These are phyloP conservation scores for Euwallacea fornicatus DNA, from an alignment of 1,140 invertebrate species.

Conservation along the genomic window DNA sequence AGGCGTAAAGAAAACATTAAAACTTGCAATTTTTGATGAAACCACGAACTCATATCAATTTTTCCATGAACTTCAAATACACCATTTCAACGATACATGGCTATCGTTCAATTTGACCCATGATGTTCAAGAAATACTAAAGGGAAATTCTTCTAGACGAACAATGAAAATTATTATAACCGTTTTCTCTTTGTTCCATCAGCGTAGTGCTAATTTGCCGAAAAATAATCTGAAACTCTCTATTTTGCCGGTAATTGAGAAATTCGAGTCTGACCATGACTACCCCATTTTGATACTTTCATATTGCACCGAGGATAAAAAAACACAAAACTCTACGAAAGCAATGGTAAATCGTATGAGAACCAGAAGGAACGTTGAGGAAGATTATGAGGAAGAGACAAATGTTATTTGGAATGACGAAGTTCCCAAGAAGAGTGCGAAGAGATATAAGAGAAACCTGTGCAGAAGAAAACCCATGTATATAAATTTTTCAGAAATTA, in stretches of 20 bases:
- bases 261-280: constrained; percentile 50
- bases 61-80: constrained; percentile 42
- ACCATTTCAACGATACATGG: constrained; percentile 50
- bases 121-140: constrained; percentile 41
- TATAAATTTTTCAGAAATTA: constrained; percentile 64
- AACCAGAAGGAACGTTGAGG: constrained; percentile 44
- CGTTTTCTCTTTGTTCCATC: constrained; percentile 36
- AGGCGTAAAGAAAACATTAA: constrained; percentile 45
- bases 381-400: constrained; percentile 51
- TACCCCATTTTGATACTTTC: constrained; percentile 50
- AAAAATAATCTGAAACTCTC: constrained; percentile 44
- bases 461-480: constrained; percentile 62
- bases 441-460: constrained; percentile 53
- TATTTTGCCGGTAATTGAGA: constrained; percentile 44
- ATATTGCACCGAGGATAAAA: constrained; percentile 41
- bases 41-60: constrained; percentile 32
- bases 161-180: constrained; percentile 45
- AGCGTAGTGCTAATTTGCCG: not conserved
- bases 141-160: constrained; percentile 32
- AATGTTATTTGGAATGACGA: constrained; percentile 48
- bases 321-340: constrained; percentile 5
- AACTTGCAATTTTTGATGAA: constrained; percentile 47
- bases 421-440: constrained; percentile 31
- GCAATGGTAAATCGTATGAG: constrained; percentile 18
- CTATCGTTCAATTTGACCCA: constrained; percentile 48